Evolutionary conservation across 2,113 vertebrate genomes (phyloP).

Genomic region (Megaleporinus macrocephalus): DNA sequence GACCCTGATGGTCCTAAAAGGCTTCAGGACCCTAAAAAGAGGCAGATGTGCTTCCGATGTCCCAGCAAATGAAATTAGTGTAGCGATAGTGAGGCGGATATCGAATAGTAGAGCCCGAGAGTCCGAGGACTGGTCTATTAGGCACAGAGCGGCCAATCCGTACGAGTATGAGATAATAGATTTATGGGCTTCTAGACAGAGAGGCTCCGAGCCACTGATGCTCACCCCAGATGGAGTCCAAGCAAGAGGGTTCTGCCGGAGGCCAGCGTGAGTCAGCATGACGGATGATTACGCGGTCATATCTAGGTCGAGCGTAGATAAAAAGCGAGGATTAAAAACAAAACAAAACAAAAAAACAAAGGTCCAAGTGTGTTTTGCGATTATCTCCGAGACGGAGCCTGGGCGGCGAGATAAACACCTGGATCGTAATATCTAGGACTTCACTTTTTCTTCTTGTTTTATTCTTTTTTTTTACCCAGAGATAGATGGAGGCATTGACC

Average conservation of each 20-base stretch:
- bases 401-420: neutral
- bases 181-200: conserved; percentile 2
- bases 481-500: neutral
- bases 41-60: neutral
- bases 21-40: neutral
- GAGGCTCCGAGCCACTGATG: neutral
- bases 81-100: neutral
- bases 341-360: neutral
- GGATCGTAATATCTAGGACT: neutral
- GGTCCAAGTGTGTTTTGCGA: conserved; percentile 1
- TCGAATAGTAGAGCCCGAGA: neutral
- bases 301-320: neutral
- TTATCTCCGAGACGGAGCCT: neutral
- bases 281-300: neutral
- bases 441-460: neutral
- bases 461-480: neutral
- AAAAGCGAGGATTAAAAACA: neutral
- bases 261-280: neutral
- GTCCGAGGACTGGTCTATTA: neutral
- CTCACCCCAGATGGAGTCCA: neutral
- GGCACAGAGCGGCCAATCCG: neutral
- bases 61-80: neutral
- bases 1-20: neutral
- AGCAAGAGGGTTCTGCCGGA: neutral
- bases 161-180: neutral